These are phyloP conservation scores for Arnoldichthys spilopterus DNA, from an alignment of 2,797 vertebrate species.

Conservation along the genomic window DNA sequence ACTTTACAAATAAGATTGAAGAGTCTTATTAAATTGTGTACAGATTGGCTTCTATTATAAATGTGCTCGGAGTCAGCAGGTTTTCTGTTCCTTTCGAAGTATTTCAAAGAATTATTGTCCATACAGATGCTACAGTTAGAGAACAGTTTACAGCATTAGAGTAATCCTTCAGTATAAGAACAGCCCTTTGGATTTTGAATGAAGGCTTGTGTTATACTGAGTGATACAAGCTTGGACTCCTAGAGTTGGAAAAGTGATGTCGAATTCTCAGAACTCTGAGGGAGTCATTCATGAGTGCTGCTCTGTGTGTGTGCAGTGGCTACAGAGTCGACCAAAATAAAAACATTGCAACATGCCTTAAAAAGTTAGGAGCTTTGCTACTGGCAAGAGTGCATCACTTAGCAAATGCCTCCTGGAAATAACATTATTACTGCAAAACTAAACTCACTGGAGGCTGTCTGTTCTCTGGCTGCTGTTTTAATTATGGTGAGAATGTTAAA, in stretches of 20 bases:
- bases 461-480: conserved; percentile 10
- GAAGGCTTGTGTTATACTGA: not conserved
- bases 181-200: not conserved
- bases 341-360: conserved; percentile 51
- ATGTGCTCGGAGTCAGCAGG: no score
- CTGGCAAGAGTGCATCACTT: conserved; percentile 48
- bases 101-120: not conserved
- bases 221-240: not conserved
- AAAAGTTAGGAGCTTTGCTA: conserved; percentile 38
- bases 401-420: conserved; percentile 55
- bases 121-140: no score
- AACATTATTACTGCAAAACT: conserved; percentile 46
- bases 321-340: conserved; percentile 43
- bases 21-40: no score
- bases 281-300: conserved; percentile 3
- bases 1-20: no score
- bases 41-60: no score
- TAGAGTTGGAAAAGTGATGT: not conserved
- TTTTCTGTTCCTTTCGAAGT: not conserved
- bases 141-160: no score
- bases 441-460: conserved; percentile 27
- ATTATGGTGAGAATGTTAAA: not conserved
- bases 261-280: not conserved
- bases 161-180: not conserved
- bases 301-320: conserved; percentile 29